Evolutionary conservation across 1,140 invertebrate species (phyloP).

Genomic region (Liolophura sinensis): DNA sequence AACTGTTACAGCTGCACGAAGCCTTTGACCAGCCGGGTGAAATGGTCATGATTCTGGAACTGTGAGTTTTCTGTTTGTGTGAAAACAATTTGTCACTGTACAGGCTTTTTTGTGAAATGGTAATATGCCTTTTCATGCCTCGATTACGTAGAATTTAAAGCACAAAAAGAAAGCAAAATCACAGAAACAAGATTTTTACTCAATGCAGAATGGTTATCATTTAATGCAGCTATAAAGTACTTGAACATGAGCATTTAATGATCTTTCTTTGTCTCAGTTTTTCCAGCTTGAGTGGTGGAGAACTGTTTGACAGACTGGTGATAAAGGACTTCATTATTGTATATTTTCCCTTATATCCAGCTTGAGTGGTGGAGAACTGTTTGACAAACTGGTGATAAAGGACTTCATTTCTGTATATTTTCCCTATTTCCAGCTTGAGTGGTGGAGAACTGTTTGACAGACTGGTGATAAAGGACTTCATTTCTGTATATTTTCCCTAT

Average conservation of each 20-base stretch:
- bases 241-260: background rate
- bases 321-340: too few relatives aligned
- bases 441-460: conserved; percentile 98
- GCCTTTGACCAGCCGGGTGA: conserved; percentile 99
- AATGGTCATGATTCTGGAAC: conserved; percentile 98
- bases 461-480: conserved; percentile 92
- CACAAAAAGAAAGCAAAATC: too few relatives aligned
- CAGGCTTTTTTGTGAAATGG: background rate
- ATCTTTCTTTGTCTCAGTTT: background rate
- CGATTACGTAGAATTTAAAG: background rate
- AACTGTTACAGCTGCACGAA: conserved; percentile 96
- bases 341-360: conserved; percentile 60
- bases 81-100: background rate
- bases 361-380: conserved; percentile 96
- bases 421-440: conserved; percentile 86
- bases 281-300: too few relatives aligned
- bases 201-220: background rate
- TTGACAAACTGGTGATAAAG: conserved; percentile 95
- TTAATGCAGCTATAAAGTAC: background rate
- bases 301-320: too few relatives aligned
- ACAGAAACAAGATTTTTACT: background rate
- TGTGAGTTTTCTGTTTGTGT: conserved; percentile 69
- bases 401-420: conserved; percentile 94
- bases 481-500: conserved; percentile 5
- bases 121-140: background rate